Conservation (phyloP, 2,113 vertebrate genomes). For the Piprites chloris region DNA sequence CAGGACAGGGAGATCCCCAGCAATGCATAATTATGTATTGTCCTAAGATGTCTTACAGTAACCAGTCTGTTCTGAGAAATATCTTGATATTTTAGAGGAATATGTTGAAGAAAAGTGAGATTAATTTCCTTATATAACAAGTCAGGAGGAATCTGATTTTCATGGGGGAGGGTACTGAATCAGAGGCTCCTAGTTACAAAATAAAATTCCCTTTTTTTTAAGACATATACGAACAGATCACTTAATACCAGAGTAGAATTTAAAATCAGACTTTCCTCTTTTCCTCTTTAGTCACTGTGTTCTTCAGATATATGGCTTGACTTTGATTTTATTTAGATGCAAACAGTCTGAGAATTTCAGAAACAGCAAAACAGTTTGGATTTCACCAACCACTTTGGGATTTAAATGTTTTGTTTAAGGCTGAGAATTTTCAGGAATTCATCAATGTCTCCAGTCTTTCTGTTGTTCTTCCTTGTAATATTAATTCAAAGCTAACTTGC, state of each 20-base stretch:
- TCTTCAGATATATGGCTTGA: not conserved
- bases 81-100: not conserved
- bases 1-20: not conserved
- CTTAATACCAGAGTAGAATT: not conserved
- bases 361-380: not conserved
- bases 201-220: not conserved
- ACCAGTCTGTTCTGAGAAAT: constrained; percentile 19
- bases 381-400: not conserved
- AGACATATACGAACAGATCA: not conserved
- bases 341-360: not conserved
- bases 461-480: not conserved
- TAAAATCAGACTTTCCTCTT: not conserved
- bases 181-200: not conserved
- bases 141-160: not conserved
- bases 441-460: not conserved
- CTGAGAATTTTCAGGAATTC: not conserved
- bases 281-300: not conserved
- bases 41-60: constrained; percentile 9
- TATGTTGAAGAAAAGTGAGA: not conserved
- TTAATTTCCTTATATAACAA: not conserved
- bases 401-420: not conserved
- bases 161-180: not conserved
- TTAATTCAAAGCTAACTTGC: not conserved
- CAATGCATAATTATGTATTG: not conserved
- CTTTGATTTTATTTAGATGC: not conserved